Evolutionary conservation across 2,797 vertebrate genomes (phyloP), one percentile per base, ranked within the genome.

Genomic region (Cyclopterus lumpus): DNA sequence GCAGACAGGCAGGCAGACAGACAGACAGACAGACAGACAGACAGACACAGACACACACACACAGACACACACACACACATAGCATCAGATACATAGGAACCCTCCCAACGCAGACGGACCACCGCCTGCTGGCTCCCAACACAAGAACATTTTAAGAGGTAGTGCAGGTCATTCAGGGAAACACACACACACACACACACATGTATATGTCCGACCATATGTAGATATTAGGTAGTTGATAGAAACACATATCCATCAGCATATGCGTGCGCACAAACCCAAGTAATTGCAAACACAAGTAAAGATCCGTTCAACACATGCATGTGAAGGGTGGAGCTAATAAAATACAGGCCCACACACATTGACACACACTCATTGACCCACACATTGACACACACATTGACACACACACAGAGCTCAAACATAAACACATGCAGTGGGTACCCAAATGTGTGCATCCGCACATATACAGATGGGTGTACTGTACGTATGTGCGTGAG

Each of bases 131-230:
- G 67, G 73, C 87, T 86, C 85, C 83, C 85, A 90, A 91, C 79
- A 88, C 77, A 79, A 61, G 20, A 80, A 71, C 77, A 81, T 67
- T 74, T 68, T 40, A 72, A 83, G 63, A 73, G 68, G 51, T 24
- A 70, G 46, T 79, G 58, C 71, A 70, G 80, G 66, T 65, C 77
- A 51, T 32, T 72, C 70, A 73, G 40, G 55, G 4, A 38, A 61
- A 48, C 7, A 66, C 40, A 67, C 75, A 61, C 64, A 78, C 18
- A 36, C 42, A 44, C 34, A 22, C 71, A 67, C 72, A 84, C 59
- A 40, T 8, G 20, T 57, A 67, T 59, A 93, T 89, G 90, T 92
- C 90, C 20, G 2, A 91, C 91, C 90, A 93, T 90, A 93, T 85
- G 90, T 89, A 87, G 83, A 90, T 90, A 93, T 93, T 53, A 66